Evolutionary conservation across 2,113 vertebrate species (phyloP), one percentile per base, ranked within the genome.

Genomic region (Arothron firmamentum): DNA sequence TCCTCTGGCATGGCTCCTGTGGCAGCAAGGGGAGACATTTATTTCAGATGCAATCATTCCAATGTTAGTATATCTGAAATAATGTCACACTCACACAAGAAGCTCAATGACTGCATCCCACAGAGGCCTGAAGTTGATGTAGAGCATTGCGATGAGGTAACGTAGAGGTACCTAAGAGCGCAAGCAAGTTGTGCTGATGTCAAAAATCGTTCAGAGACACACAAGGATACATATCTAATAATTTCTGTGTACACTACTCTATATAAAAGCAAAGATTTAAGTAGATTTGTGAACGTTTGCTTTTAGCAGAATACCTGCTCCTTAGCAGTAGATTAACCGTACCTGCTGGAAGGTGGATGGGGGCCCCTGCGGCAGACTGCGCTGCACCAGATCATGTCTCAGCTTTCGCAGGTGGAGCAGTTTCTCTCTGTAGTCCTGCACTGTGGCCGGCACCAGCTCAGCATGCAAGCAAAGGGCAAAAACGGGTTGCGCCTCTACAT

Each of bases 61-160:
- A 43, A 11, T 14, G 10, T 4, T 3, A 43, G 41, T 43, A 28
- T 28, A 5, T 28, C 25, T 28, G 7, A 47, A 47, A 5, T 17
- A 17, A 47, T 17, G 8, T 17, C 15, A 47, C 45, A 90, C 94
- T 96, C 75, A 99, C 97, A 83, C 90, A 54, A 99, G 70, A n/a
- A 99, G 92, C 12, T 98, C 96, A 67, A 93, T 93, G 21, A 97
- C 92, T 19, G 95, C 89, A 67, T 96, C 94, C 97, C 97, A 99
- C 52, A 99, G 91, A 4, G 93, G 92, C 58, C 78, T 93, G 90
- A 99, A 99, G 88, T 99, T 99, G 70, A 98, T 59, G 58, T 96
- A 98, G 23, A 99, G 88, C 96, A 98, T 97, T 48, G 94, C 92
- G 16, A 96, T 83, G 59, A 99, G 92, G 80, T 96, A 99, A 1